These are phyloP conservation scores for Hephaestus fuliginosus DNA, from an alignment of 2,797 vertebrate genomes.

Conservation along the genomic window DNA sequence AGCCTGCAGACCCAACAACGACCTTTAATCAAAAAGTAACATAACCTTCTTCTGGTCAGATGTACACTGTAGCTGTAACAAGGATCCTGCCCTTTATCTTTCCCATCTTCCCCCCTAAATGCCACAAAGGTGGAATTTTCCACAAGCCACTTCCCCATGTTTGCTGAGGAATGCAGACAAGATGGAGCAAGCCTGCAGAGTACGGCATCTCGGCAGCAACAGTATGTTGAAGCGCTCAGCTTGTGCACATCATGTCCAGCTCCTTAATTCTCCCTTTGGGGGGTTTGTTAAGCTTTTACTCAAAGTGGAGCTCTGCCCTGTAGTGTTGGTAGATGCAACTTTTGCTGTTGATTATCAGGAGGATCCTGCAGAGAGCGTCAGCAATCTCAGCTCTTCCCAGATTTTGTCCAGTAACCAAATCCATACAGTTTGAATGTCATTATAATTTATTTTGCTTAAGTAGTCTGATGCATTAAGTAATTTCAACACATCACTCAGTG, in stretches of 20 bases:
- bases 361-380: conserved; percentile 18
- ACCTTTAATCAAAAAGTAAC: conserved; percentile 38
- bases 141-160: conserved; percentile 69
- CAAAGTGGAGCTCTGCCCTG: conserved; percentile 37
- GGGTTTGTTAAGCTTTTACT: conserved; percentile 56
- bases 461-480: background rate
- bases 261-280: conserved; percentile 54
- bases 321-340: conserved; percentile 22
- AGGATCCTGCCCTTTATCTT: conserved; percentile 60
- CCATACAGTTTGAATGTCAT: conserved; percentile 9
- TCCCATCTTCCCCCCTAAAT: conserved; percentile 56
- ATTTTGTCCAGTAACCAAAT: conserved; percentile 2
- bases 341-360: conserved; percentile 27
- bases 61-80: conserved; percentile 30
- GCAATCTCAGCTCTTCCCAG: conserved; percentile 3
- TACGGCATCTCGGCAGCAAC: conserved; percentile 53
- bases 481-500: background rate
- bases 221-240: conserved; percentile 51
- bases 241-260: conserved; percentile 58
- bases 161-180: conserved; percentile 82
- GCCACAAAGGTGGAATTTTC: conserved; percentile 83
- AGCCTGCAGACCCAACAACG: background rate
- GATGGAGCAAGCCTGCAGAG: conserved; percentile 77
- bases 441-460: conserved; percentile 3
- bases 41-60: conserved; percentile 14